Evolutionary conservation across 2,113 vertebrate species (phyloP).

Genomic region (Phalacrocorax carbo): DNA sequence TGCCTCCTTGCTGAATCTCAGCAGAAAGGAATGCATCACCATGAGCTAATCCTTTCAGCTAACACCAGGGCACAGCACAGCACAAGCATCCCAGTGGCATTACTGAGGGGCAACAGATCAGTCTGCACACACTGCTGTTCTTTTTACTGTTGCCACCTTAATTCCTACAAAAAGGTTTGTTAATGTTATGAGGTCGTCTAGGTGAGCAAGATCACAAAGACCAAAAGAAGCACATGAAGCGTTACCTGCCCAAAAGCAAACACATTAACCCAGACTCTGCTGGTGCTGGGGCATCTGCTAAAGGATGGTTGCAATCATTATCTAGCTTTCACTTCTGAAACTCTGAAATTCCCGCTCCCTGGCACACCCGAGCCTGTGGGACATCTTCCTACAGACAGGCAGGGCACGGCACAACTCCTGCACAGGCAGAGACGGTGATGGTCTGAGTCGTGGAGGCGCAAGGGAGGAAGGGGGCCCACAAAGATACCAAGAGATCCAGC

Average conservation of each 20-base stretch:
- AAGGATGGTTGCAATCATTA: not conserved
- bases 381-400: not conserved
- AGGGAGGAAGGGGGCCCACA: not conserved
- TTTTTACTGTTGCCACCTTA: not conserved
- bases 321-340: not conserved
- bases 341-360: not conserved
- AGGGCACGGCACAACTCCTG: not conserved
- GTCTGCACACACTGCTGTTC: fast-evolving
- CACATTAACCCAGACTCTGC: not conserved
- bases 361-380: not conserved
- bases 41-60: too few species aligned
- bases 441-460: not conserved
- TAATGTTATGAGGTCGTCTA: not conserved
- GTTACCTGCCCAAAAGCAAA: not conserved
- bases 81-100: not conserved
- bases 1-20: not conserved
- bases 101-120: not conserved
- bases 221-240: not conserved
- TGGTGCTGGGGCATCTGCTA: not conserved
- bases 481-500: not conserved
- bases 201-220: not conserved
- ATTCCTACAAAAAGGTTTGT: not conserved
- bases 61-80: not conserved
- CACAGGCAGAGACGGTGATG: not conserved
- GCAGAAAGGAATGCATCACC: not conserved